Conservation (phyloP, 2,797 vertebrate genomes). For the Meda fulgida region DNA sequence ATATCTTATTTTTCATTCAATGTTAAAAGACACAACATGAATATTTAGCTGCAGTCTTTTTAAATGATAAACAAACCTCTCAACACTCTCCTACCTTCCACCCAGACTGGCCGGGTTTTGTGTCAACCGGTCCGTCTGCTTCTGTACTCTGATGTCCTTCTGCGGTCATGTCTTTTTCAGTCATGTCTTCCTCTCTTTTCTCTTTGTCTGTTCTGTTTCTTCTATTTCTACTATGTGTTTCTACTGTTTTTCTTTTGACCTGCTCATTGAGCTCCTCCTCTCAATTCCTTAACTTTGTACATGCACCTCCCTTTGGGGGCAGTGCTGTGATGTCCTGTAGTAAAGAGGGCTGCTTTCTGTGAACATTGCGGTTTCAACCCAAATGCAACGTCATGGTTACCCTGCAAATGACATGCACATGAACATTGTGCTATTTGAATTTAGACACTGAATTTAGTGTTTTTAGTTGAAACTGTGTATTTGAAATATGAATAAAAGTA, state of each 20-base stretch:
- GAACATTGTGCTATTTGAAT: neutral
- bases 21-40: neutral
- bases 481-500: neutral
- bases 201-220: neutral
- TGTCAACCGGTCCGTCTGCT: neutral
- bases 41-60: neutral
- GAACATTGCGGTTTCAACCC: neutral
- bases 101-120: neutral
- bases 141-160: neutral
- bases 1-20: neutral
- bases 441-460: neutral
- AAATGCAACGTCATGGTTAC: slow-evolving; percentile 9
- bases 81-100: slow-evolving; percentile 27
- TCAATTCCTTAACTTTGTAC: neutral
- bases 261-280: neutral
- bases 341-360: neutral
- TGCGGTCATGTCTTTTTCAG: slow-evolving; percentile 15
- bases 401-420: neutral
- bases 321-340: neutral
- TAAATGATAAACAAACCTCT: neutral
- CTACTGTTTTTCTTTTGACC: neutral
- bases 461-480: neutral
- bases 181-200: neutral
- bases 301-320: neutral
- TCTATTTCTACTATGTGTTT: neutral